Evolutionary conservation across 2,113 vertebrate species (phyloP), one percentile per base, ranked within the genome.

Genomic region (Cryptoleucopteryx plumbea): DNA sequence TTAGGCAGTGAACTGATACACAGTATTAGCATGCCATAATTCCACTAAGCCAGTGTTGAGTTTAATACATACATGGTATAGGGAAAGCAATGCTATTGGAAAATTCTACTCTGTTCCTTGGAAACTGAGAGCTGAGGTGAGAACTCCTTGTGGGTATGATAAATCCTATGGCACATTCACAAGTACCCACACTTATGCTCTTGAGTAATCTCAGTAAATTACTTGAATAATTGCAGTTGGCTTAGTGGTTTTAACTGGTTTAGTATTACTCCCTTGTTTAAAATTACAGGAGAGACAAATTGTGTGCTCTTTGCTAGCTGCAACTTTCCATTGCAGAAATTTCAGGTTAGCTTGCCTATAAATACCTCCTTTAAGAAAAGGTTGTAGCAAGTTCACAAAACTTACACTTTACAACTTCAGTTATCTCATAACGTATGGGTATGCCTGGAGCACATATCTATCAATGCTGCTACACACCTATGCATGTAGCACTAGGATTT

Each of bases 371-470:
- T 93, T 36, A 9, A 56, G 66, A 87, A 85, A 63, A 25, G 4
- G 7, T 47, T 55, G 31, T 48, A 59, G 32, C 27, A 43, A n/a
- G 23, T 61, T 80, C 62, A 32, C 43, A 65, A 42, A 75, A 58
- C 40, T 62, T 45, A 25, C 5, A 19, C 25, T 88, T 82, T 27
- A 68, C 65, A 78, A 40, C 27, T 45, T 62, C 12, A 67, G 38
- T 38, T 82, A 42, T 72, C 19, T 23, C 10, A 14, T 0, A 1
- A 45, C 1, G 1, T 13, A 32, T 0, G 0, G 17, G 31, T 26
- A 23, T 86, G 23, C 31, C 67, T 88, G 65, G 31, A 86, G 36
- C 27, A 75, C 7, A 1, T 16, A 25, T 21, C 65, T 75, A 18
- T 68, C 29, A n/a, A 61, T 42, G 50, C 70, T 91, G 40, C 27